phyloP scores from a whole-genome alignment of 2,888 invertebrate species.

The Tetragnatha montana region DNA sequence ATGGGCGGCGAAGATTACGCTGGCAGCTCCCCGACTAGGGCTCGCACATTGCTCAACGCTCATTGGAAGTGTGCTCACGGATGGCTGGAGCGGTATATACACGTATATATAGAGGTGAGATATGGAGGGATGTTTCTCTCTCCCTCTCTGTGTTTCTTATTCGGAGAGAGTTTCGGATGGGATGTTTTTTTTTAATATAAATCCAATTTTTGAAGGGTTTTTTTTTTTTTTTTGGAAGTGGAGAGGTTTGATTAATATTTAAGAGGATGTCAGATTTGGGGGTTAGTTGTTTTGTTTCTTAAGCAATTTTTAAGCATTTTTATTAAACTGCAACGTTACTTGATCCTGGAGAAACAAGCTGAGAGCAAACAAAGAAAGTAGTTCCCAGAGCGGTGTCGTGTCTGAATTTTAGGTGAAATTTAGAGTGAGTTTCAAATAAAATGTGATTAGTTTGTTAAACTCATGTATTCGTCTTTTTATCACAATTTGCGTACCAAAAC shows the following conservation, averaged over 20 bases:
- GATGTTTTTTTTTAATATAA: constrained; percentile 6
- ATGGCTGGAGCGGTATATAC: constrained; percentile 29
- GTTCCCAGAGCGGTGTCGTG: too few species aligned
- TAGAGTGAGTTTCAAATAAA: too few species aligned
- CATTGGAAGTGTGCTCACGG: constrained; percentile 63
- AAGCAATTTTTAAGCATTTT: too few species aligned
- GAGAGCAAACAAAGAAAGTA: too few species aligned
- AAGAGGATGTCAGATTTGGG: too few species aligned
- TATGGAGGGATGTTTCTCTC: background rate
- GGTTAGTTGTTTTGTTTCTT: too few species aligned
- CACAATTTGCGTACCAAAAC: too few species aligned
- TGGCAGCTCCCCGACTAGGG: constrained; percentile 51
- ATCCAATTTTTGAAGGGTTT: background rate
- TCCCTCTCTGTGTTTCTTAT: constrained; percentile 13
- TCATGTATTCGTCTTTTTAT: too few species aligned
- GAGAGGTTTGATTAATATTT: background rate
- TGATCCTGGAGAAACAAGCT: too few species aligned
- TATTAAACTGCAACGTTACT: too few species aligned
- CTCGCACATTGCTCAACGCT: constrained; percentile 36
- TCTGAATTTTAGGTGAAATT: too few species aligned
- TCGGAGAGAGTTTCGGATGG: background rate
- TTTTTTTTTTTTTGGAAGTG: background rate
- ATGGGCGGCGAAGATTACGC: constrained; percentile 50
- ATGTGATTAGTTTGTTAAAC: too few species aligned
- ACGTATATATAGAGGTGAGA: constrained; percentile 20